Base-by-base conservation (phyloP, 1,140 invertebrate genomes). In the Aphelinus atriplicis region DNA sequence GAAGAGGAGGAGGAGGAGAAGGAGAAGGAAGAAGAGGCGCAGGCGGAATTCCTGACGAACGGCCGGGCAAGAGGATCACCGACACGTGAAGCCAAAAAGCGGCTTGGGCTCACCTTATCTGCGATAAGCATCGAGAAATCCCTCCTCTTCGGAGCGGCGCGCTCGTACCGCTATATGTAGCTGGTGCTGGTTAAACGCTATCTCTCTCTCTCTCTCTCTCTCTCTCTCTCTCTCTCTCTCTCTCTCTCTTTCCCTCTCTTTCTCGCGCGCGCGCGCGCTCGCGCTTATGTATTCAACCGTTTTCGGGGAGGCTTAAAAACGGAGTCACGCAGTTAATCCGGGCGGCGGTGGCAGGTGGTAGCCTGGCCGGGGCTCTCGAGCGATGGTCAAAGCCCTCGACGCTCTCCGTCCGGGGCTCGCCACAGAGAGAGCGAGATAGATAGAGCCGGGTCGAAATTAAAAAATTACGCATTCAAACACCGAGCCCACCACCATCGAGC, bases 391-490 rank as follows among this genome's bases (percentile, higher is more conserved):
- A 72, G 70, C 70, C 70, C 70, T 57, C 53, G 50, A 2, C 60
- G 42, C 2, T 7, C 4, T 42, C 68, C 26, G 4, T 4, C 62
- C 47, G 26, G 46, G 26, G 26, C 26, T 26, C 26, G 26, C 26
- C 26, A 26, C 26, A 26, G 26, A 26, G 26, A 26, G 26, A 26
- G 26, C 26, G 26, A 26, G 4, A 53, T 53, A 53, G 4, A 53
- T 53, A 53, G 4, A 53, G 4, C 51, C 4, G 4, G 51, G 51
- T 53, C 42, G 61, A 72, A 72, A 72, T 72, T 72, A 72, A 72
- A 71, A 71, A 72, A 72, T 72, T 72, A 72, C 70, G 70, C 70
- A 72, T 72, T 72, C 70, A 72, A 72, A 64, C 61, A 47, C 51
- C 53, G 50, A 42, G 70, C 43, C 62, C 61, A 64, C 26, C 43